Conservation (phyloP, 2,113 vertebrate species). For the Meles meles region DNA sequence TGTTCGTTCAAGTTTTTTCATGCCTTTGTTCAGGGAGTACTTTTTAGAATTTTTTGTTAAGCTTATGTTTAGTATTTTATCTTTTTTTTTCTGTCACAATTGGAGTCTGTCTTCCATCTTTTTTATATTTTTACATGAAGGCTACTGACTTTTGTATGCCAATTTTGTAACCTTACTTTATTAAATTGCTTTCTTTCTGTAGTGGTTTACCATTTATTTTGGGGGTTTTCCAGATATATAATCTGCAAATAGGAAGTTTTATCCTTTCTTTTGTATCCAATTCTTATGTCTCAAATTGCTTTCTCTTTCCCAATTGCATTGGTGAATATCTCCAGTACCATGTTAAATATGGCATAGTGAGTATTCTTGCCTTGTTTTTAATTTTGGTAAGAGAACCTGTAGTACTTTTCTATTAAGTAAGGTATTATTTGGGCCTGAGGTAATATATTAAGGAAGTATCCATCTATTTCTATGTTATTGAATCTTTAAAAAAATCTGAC, state of each 20-base stretch:
- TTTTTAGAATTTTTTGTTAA: background rate
- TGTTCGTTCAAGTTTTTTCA: background rate
- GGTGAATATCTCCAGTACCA: background rate
- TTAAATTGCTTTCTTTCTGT: conserved; percentile 36
- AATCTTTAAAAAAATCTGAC: background rate
- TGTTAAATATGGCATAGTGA: background rate
- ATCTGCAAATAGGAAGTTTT: background rate
- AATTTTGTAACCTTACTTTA: conserved; percentile 22
- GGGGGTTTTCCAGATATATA: conserved; percentile 3
- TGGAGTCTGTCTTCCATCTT: background rate
- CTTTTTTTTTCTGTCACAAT: background rate
- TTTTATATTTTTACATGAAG: background rate
- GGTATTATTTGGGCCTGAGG: background rate
- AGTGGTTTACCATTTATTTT: background rate
- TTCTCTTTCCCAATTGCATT: conserved; percentile 31
- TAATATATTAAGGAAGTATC: conserved; percentile 1
- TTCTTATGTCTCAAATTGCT: conserved; percentile 9
- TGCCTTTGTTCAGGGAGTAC: background rate
- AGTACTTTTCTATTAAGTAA: conserved; percentile 4
- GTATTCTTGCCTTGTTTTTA: conserved; percentile 15
- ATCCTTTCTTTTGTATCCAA: background rate
- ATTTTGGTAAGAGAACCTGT: background rate
- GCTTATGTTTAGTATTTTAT: background rate
- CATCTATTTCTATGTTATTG: conserved; percentile 10
- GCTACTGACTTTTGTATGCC: background rate